A percentile compares a stretch with the other conserved stretches of the same genome.
These are phyloP conservation scores for Cryptus viduatorius DNA, from an alignment of 2,888 invertebrate genomes.

Conservation along the genomic window DNA sequence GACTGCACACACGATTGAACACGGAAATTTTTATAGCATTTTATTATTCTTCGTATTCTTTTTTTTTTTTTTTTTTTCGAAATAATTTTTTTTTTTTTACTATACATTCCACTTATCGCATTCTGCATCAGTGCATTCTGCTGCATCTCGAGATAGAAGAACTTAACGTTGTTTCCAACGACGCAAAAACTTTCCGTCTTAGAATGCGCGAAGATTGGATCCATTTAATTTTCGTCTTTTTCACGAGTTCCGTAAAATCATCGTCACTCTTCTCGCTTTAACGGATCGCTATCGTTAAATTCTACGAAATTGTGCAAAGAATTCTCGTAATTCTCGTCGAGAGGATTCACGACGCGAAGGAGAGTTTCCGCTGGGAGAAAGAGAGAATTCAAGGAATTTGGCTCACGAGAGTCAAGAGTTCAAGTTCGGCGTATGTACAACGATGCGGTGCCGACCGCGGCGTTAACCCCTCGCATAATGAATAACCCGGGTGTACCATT, in stretches of 20 bases:
- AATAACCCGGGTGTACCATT: constrained; percentile 53
- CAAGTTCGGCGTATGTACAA: constrained; percentile 45
- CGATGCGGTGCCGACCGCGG: constrained; percentile 36
- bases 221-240: neutral
- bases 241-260: neutral
- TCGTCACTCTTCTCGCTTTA: neutral
- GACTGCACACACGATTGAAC: constrained; percentile 13
- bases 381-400: constrained; percentile 54
- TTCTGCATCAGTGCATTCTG: constrained; percentile 24
- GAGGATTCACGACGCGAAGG: neutral
- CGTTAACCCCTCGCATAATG: constrained; percentile 50
- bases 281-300: neutral
- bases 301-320: neutral
- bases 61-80: no score
- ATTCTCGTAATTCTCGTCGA: constrained; percentile 11
- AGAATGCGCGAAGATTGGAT: neutral
- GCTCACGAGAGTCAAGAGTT: constrained; percentile 47
- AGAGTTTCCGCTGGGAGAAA: neutral
- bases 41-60: no score
- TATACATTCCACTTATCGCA: constrained; percentile 23
- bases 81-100: constrained; percentile 21
- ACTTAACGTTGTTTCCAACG: neutral
- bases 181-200: neutral
- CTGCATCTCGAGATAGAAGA: neutral
- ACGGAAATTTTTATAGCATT: neutral